Conservation (phyloP, 1,140 invertebrate species). For the Ridgeia piscesae region DNA sequence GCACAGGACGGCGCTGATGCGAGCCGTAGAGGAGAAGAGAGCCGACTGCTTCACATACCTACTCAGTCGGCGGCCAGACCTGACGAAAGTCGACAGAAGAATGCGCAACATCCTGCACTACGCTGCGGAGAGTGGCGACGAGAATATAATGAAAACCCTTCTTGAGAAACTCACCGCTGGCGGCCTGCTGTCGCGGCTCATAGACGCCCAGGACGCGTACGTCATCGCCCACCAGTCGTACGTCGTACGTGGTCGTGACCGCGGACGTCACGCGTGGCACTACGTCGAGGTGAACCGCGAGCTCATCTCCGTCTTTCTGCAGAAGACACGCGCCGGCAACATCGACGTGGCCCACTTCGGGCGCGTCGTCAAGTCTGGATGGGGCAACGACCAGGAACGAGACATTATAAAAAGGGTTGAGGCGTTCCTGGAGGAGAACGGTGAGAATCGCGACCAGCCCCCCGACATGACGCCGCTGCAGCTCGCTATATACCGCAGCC, state of each 20-base stretch:
- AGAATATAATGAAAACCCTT: background rate
- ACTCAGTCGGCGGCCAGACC: background rate
- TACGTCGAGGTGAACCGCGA: constrained; percentile 8
- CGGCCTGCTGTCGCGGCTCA: background rate
- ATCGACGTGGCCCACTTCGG: constrained; percentile 15
- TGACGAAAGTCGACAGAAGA: background rate
- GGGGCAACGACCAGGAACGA: constrained; percentile 13
- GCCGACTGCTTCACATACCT: background rate
- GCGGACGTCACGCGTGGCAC: constrained; percentile 15
- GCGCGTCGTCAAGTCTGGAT: constrained; percentile 11
- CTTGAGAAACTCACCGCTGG: background rate
- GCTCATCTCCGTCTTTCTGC: constrained; percentile 3
- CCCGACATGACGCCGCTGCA: constrained; percentile 17
- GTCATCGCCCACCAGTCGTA: background rate
- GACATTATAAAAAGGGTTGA: background rate
- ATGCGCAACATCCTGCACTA: constrained; percentile 11
- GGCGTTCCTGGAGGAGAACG: background rate
- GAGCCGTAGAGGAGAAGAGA: background rate
- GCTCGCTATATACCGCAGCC: background rate
- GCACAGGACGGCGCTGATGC: constrained; percentile 7
- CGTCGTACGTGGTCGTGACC: constrained; percentile 11
- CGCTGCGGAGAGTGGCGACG: background rate
- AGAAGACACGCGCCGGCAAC: background rate
- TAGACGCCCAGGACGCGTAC: constrained; percentile 14
- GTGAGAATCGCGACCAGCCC: background rate